These are phyloP conservation scores for Oscheius sp. DNA, from an alignment of 1,140 invertebrate genomes.

Conservation along the genomic window DNA sequence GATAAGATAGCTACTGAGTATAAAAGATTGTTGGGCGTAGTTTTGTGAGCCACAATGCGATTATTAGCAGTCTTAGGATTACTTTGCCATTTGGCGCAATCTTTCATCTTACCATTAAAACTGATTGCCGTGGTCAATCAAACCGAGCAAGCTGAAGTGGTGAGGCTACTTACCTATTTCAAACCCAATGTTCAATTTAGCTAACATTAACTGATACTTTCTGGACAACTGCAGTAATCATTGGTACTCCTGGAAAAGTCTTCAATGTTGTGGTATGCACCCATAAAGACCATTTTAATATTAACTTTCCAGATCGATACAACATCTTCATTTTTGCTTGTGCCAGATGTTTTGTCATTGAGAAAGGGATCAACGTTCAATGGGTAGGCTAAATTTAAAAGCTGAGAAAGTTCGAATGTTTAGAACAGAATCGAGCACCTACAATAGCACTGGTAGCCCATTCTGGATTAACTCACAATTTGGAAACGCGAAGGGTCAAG, in stretches of 20 bases:
- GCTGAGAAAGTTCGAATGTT: background rate
- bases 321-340: background rate
- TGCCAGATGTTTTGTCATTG: no score
- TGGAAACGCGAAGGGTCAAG: background rate
- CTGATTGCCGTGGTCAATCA: background rate
- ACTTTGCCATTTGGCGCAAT: background rate
- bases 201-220: background rate
- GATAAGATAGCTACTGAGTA: no score
- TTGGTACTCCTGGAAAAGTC: background rate
- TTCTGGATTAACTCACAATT: no score
- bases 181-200: background rate
- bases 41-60: no score
- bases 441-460: no score
- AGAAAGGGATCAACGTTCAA: no score
- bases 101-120: background rate
- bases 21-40: no score
- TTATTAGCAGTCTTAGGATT: no score
- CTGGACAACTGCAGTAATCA: background rate
- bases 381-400: background rate
- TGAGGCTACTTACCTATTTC: background rate
- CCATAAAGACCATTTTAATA: no score
- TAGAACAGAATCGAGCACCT: no score
- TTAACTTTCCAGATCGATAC: no score
- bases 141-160: background rate
- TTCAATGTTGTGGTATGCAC: conserved; percentile 1